These are phyloP conservation scores for Drosophila novamexicana DNA, from an alignment of 1,140 invertebrate genomes.

Conservation along the genomic window DNA sequence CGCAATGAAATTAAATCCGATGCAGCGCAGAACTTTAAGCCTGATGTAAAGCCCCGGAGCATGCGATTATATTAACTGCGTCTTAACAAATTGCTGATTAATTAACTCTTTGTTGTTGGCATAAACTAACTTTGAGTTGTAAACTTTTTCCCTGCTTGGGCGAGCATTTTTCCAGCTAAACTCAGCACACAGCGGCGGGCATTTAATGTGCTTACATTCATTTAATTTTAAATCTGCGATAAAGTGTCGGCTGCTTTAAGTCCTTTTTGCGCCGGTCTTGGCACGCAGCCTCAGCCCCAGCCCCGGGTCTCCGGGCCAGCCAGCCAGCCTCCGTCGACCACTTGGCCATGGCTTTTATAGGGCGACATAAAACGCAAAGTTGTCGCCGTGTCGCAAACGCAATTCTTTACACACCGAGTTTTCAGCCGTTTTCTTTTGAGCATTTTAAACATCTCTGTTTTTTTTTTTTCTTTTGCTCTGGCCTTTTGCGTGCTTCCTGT, in stretches of 20 bases:
- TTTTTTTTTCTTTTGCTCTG: conserved; percentile 14
- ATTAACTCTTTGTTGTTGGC: conserved; percentile 67
- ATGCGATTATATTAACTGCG: conserved; percentile 58
- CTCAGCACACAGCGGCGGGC: conserved; percentile 54
- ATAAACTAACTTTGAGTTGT: conserved; percentile 64
- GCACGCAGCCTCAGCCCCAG: neutral
- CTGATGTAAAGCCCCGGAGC: conserved; percentile 50
- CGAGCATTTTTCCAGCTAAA: conserved; percentile 30
- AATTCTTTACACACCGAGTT: conserved; percentile 70
- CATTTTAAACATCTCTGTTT: conserved; percentile 15
- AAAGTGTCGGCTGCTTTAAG: conserved; percentile 72
- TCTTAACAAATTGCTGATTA: conserved; percentile 70
- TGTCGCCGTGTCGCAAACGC: conserved; percentile 79
- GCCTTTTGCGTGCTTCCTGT: conserved; percentile 72
- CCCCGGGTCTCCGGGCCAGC: neutral
- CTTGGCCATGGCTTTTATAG: conserved; percentile 17
- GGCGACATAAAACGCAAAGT: conserved; percentile 65
- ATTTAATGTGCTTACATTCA: conserved; percentile 80
- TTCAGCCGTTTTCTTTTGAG: conserved; percentile 40
- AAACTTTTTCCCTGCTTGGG: conserved; percentile 48
- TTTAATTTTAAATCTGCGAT: conserved; percentile 78
- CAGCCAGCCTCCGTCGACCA: neutral
- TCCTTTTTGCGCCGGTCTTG: conserved; percentile 4
- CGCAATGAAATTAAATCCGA: conserved; percentile 4
- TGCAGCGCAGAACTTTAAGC: conserved; percentile 25